phyloP scores from a whole-genome alignment of 1,140 invertebrate genomes.

The Drosophila takahashii region DNA sequence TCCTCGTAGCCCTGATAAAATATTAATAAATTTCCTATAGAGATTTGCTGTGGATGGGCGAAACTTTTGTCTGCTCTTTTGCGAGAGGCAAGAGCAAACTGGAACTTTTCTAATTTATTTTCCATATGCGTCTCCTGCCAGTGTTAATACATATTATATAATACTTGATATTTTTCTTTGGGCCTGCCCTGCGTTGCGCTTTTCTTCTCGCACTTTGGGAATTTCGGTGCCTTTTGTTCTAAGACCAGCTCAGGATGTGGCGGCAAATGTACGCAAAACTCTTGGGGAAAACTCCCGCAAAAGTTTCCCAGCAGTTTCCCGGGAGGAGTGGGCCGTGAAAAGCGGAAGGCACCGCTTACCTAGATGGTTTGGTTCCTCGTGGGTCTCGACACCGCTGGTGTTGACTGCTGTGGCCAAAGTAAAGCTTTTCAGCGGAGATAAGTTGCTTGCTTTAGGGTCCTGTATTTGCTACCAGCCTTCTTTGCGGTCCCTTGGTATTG shows the following conservation, averaged over 20 bases:
- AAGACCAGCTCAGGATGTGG: conserved; percentile 48
- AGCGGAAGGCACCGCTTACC: conserved; percentile 43
- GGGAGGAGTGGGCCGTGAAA: neutral
- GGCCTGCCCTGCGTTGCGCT: conserved; percentile 29
- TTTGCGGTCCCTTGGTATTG: conserved; percentile 6
- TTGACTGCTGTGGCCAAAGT: conserved; percentile 56
- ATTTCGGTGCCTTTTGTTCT: conserved; percentile 65
- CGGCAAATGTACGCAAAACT: conserved; percentile 47
- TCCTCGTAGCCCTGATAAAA: conserved; percentile 30
- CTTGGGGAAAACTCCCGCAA: conserved; percentile 40
- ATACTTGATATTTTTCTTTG: conserved; percentile 77
- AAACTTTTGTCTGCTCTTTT: conserved; percentile 56
- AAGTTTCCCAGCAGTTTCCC: conserved; percentile 27
- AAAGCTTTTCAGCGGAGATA: conserved; percentile 6
- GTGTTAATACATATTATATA: conserved; percentile 77
- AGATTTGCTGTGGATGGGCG: conserved; percentile 19
- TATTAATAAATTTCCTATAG: conserved; percentile 76
- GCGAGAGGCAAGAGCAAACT: conserved; percentile 36
- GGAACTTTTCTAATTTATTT: conserved; percentile 80
- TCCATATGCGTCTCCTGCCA: conserved; percentile 51
- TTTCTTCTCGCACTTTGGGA: conserved; percentile 20
- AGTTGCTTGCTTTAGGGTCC: neutral
- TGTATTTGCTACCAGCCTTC: neutral
- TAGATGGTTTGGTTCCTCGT: conserved; percentile 32
- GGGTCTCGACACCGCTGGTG: conserved; percentile 51